Conservation (phyloP, 1,140 invertebrate genomes). For the Tribolium castaneum region DNA sequence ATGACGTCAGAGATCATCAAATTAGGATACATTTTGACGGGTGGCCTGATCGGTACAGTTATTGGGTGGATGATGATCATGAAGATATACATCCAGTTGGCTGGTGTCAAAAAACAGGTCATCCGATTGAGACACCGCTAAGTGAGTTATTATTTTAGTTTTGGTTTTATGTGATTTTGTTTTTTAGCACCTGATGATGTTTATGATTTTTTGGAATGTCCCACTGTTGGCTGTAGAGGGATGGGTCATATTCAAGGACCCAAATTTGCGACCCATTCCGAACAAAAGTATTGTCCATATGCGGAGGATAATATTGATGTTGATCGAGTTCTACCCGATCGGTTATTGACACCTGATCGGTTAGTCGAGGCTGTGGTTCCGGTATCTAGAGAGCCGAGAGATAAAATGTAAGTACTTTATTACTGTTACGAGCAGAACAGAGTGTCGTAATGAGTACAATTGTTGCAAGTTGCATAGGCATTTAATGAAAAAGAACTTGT, state of each 20-base stretch:
- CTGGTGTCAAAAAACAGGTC: conserved; percentile 90
- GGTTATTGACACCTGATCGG: conserved; percentile 63
- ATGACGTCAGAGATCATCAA: conserved; percentile 80
- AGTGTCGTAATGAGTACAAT: no score
- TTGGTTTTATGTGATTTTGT: conserved; percentile 20
- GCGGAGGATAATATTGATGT: conserved; percentile 76
- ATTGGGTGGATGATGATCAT: conserved; percentile 92
- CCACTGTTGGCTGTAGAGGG: conserved; percentile 81
- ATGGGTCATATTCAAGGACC: conserved; percentile 82
- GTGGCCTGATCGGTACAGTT: conserved; percentile 87
- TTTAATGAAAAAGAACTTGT: no score
- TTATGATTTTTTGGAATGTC: conserved; percentile 72
- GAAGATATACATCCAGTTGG: conserved; percentile 91
- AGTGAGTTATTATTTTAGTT: conserved; percentile 66
- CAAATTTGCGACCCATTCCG: conserved; percentile 80
- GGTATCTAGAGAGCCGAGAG: conserved; percentile 61
- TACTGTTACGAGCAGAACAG: no score
- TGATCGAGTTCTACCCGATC: conserved; percentile 68
- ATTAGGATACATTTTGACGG: conserved; percentile 92
- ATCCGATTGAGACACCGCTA: conserved; percentile 85
- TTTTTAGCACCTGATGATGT: conserved; percentile 71
- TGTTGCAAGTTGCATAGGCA: no score
- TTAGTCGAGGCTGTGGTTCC: conserved; percentile 60
- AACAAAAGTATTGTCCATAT: conserved; percentile 87
- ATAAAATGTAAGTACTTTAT: conserved; percentile 58